Conservation (phyloP, 2,888 invertebrate genomes). For the Atrina japonica region DNA sequence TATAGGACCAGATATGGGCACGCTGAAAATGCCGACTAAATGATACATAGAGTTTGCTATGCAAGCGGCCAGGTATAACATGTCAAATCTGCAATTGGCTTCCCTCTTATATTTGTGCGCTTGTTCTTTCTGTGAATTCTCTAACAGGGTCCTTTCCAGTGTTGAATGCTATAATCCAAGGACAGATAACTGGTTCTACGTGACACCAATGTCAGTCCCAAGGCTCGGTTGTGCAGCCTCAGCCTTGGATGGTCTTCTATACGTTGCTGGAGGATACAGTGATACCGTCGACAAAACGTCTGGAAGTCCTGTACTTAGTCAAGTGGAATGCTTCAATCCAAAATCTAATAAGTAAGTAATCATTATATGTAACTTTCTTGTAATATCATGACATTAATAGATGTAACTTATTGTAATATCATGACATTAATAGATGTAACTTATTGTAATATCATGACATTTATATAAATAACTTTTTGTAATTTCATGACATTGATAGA, state of each 20-base stretch:
- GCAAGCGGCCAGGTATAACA: too few relatives aligned
- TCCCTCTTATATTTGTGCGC: background rate
- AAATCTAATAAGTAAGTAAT: slow-evolving; percentile 53
- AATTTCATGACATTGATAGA: background rate
- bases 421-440: too few relatives aligned
- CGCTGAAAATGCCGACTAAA: too few relatives aligned
- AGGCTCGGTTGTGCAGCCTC: slow-evolving; percentile 56
- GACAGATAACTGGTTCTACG: slow-evolving; percentile 56
- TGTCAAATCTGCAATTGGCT: too few relatives aligned
- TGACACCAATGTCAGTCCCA: slow-evolving; percentile 48
- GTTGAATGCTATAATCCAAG: slow-evolving; percentile 64
- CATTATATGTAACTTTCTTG: background rate
- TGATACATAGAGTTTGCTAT: too few relatives aligned
- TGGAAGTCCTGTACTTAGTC: slow-evolving; percentile 49
- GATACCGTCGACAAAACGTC: slow-evolving; percentile 31
- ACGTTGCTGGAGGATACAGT: slow-evolving; percentile 65
- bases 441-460: background rate
- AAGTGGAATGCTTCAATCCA: slow-evolving; percentile 62
- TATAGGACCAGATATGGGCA: too few relatives aligned
- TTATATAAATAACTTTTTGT: background rate
- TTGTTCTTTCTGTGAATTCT: background rate
- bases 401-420: too few relatives aligned
- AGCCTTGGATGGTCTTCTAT: slow-evolving; percentile 47
- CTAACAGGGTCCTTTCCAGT: slow-evolving; percentile 53
- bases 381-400: background rate